Evolutionary conservation across 2,888 invertebrate genomes (phyloP), one percentile per base, ranked within the genome.

Genomic region (Crematogaster levior): DNA sequence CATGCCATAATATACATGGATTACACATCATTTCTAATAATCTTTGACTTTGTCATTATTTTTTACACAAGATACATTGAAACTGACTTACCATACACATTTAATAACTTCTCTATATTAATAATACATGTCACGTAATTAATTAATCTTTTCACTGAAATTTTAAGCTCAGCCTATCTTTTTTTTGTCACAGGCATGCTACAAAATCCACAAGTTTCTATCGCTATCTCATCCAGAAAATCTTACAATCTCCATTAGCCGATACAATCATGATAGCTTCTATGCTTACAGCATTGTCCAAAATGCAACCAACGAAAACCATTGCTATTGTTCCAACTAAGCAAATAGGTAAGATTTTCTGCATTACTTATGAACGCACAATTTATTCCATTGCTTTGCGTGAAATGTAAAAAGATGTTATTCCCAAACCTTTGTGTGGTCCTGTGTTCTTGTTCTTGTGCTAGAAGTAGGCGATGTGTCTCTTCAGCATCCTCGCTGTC

Each of bases 401-500:
- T 10, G 18, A 51, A 72, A 18, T 24, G 10, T 12, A 40, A 66
- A 51, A 24, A 66, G 3, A 34, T 65, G 7, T 68, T 24, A 72
- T 9, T 58, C 79, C 56, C 84, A 43, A 82, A 94, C 94, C 94
- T 93, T 90, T 92, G 93, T 70, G 90, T 90, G 21, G 91, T 83
- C 83, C 85, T 91, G 61, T 90, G 90, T 65, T 92, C 91, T 66
- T 93, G 92, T 63, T 93, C 91, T 46, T 94, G 92, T 72, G 89
- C 88, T 87, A 93, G 93, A 60, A 94, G 89, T 65, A 93, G 87
- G 63, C 84, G 91, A 74, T 93, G 91, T 27, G 85, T 91, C 61
- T 94, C 93, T 21, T 84, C 81, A 34, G 86, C 88, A 15, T 92
- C 92, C 18, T 92, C 91, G 0, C 90, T 91, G 72, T 93, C 91